These are phyloP conservation scores for Orchesella cincta DNA, from an alignment of 1,140 invertebrate species.

Conservation along the genomic window DNA sequence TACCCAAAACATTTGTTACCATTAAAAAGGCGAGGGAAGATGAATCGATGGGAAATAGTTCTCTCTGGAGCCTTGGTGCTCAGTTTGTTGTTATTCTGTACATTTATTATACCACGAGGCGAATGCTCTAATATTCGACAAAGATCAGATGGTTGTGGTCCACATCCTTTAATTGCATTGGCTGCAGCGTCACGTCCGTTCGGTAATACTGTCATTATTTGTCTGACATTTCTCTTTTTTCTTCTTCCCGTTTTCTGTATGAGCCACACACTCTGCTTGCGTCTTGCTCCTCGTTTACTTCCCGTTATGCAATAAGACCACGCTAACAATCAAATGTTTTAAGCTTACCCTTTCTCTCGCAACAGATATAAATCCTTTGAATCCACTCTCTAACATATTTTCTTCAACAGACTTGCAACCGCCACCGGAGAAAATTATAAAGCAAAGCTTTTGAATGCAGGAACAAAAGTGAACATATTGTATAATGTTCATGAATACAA, in stretches of 20 bases:
- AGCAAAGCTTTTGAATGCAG: slow-evolving; percentile 18
- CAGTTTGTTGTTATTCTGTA: background rate
- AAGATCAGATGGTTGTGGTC: slow-evolving; percentile 49
- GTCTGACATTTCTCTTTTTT: slow-evolving; percentile 22
- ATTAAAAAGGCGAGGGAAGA: slow-evolving; percentile 31
- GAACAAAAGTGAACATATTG: slow-evolving; percentile 24
- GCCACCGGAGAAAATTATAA: background rate
- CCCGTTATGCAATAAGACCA: background rate
- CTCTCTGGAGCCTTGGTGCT: slow-evolving; percentile 31
- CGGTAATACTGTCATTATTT: slow-evolving; percentile 42
- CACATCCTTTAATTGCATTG: slow-evolving; percentile 50
- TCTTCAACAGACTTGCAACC: background rate
- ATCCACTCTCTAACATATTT: background rate
- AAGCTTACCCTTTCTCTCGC: slow-evolving; percentile 2
- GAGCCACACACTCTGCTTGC: no score
- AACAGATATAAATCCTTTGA: slow-evolving; percentile 21
- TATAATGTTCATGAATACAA: slow-evolving; percentile 27
- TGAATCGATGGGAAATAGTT: slow-evolving; percentile 42
- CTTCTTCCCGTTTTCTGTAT: background rate
- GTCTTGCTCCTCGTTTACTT: background rate
- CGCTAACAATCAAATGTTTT: background rate
- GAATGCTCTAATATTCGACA: slow-evolving; percentile 39
- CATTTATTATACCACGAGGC: background rate
- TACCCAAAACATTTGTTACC: slow-evolving; percentile 41
- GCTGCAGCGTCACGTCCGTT: slow-evolving; percentile 48